Evolutionary conservation across 2,113 vertebrate species (phyloP).

Genomic region (Nibea albiflora): DNA sequence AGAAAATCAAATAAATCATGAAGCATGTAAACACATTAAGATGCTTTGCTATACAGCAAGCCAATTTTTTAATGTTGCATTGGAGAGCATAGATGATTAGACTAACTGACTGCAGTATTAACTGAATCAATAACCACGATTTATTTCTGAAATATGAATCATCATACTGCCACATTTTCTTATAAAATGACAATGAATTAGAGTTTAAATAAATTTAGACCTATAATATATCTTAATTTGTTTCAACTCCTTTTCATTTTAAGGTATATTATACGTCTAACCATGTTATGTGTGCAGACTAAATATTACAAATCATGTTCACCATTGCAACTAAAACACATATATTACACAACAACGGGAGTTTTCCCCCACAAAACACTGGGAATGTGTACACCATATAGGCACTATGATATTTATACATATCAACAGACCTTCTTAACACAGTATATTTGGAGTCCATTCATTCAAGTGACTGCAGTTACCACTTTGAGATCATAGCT

Average conservation of each 20-base stretch:
- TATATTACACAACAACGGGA: background rate
- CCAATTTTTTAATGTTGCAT: background rate
- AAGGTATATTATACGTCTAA: background rate
- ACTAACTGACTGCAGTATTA: background rate
- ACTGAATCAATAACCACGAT: background rate
- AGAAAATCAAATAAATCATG: slow-evolving; percentile 35
- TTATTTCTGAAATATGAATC: background rate
- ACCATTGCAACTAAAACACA: slow-evolving; percentile 2
- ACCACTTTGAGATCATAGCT: background rate
- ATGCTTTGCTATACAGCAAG: slow-evolving; percentile 4
- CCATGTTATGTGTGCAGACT: background rate
- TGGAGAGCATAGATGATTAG: background rate
- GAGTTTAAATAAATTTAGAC: background rate
- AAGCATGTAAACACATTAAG: slow-evolving; percentile 10
- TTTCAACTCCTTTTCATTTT: too few relatives aligned
- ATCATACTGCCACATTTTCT: background rate
- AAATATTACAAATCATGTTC: background rate
- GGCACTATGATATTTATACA: background rate
- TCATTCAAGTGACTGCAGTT: slow-evolving; percentile 14
- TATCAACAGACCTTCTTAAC: background rate
- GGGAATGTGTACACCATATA: background rate
- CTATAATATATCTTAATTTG: too few relatives aligned
- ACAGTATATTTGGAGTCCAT: background rate
- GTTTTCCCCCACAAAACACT: background rate
- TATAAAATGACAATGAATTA: background rate